Evolutionary conservation across 2,888 invertebrate genomes (phyloP).

Genomic region (Pyrgus malvae): DNA sequence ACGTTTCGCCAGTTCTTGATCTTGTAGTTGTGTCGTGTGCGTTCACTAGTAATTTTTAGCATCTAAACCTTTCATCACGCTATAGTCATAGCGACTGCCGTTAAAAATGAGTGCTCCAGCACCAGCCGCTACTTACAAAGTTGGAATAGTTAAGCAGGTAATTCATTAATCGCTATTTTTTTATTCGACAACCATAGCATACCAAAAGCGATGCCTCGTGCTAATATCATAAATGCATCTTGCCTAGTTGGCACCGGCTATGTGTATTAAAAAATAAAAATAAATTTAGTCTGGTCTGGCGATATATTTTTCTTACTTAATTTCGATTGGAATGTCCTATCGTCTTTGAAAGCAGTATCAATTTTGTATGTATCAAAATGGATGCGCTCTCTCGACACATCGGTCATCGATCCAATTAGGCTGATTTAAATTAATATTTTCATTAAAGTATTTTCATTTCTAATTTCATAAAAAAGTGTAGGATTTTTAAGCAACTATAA

Average conservation of each 20-base stretch:
- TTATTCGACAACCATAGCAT: constrained; percentile 30
- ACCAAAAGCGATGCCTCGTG: constrained; percentile 59
- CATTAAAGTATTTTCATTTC: neutral
- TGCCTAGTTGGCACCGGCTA: constrained; percentile 77
- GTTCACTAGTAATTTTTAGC: constrained; percentile 58
- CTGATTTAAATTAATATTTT: constrained; percentile 6
- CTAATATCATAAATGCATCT: constrained; percentile 43
- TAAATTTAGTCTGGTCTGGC: too few species aligned
- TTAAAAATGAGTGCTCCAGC: constrained; percentile 71
- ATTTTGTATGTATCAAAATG: constrained; percentile 11
- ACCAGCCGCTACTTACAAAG: constrained; percentile 64
- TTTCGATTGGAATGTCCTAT: too few species aligned
- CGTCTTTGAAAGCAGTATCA: neutral
- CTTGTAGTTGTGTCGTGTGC: constrained; percentile 49
- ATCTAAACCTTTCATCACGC: constrained; percentile 49
- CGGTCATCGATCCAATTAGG: constrained; percentile 18
- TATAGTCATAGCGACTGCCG: constrained; percentile 42
- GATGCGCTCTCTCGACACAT: constrained; percentile 16
- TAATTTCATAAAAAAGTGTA: too few species aligned
- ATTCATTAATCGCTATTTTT: constrained; percentile 48
- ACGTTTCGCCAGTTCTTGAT: constrained; percentile 72
- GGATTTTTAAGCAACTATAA: neutral
- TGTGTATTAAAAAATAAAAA: too few species aligned
- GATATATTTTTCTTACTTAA: neutral
- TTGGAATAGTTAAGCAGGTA: constrained; percentile 77